Conservation (phyloP, 1,140 invertebrate species). For the Glossosoma conforme region DNA sequence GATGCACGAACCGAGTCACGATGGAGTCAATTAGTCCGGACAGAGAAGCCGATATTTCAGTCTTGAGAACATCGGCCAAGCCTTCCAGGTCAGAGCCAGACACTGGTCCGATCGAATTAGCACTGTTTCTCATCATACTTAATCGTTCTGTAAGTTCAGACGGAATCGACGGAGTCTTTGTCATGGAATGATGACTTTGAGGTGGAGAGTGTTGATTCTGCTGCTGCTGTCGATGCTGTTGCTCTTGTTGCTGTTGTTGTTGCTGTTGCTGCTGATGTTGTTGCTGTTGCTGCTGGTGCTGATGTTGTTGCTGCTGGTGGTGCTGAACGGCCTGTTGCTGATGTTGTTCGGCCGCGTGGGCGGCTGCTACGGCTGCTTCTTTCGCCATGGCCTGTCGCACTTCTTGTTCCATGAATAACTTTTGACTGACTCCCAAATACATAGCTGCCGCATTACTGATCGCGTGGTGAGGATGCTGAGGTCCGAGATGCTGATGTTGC, state of each 20-base stretch:
- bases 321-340: constrained; percentile 52
- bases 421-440: constrained; percentile 67
- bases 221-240: constrained; percentile 42
- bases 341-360: constrained; percentile 51
- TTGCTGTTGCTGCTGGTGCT: constrained; percentile 51
- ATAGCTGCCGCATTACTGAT: constrained; percentile 66
- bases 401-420: constrained; percentile 71
- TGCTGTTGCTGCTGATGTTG: constrained; percentile 51
- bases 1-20: constrained; percentile 77
- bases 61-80: constrained; percentile 82
- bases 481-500: constrained; percentile 38
- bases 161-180: constrained; percentile 51
- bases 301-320: constrained; percentile 37
- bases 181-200: constrained; percentile 36
- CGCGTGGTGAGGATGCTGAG: constrained; percentile 51
- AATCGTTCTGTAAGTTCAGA: constrained; percentile 59
- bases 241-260: constrained; percentile 41
- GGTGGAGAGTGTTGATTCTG: constrained; percentile 41
- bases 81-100: constrained; percentile 76
- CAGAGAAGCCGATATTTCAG: constrained; percentile 79
- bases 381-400: constrained; percentile 57
- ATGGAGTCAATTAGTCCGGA: constrained; percentile 85
- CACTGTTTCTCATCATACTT: constrained; percentile 58
- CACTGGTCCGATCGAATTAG: constrained; percentile 56
- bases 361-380: constrained; percentile 56